phyloP scores from a whole-genome alignment of 2,113 vertebrate genomes.

The Corynorhinus townsendii region DNA sequence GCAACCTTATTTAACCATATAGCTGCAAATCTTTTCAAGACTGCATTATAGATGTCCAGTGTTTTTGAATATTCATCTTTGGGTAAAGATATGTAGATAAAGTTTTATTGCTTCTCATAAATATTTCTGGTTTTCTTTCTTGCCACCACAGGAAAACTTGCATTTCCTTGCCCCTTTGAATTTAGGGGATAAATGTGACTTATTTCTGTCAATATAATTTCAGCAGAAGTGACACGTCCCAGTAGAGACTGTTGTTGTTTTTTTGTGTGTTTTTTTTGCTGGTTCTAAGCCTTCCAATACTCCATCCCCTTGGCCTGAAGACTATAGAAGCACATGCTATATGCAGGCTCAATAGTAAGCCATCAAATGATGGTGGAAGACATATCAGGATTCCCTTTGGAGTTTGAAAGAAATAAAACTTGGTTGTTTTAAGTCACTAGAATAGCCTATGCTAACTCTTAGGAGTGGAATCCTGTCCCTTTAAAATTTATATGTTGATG shows the following conservation, averaged over 20 bases:
- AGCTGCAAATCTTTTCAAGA: not conserved
- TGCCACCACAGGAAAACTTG: not conserved
- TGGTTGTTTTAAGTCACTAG: not conserved
- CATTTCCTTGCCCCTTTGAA: not conserved
- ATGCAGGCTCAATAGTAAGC: not conserved
- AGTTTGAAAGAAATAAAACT: not conserved
- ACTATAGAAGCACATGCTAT: not conserved
- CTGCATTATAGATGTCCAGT: not conserved
- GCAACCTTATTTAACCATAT: not conserved
- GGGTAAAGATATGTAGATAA: not conserved
- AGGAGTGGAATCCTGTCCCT: not conserved
- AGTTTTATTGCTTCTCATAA: not conserved
- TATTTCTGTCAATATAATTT: not conserved
- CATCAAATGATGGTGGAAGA: not conserved
- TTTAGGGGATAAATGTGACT: not conserved
- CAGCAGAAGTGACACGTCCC: not conserved
- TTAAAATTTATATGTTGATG: not conserved
- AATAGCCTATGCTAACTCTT: not conserved
- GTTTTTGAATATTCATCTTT: not conserved
- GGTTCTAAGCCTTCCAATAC: rapidly evolving
- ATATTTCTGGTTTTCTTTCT: not conserved
- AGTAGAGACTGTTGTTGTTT: not conserved
- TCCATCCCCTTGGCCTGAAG: not conserved
- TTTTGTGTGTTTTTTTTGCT: not conserved
- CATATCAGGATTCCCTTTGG: not conserved